Conservation (phyloP, 92 coral and sea anemone genomes). For the Virgularia gustaviana region DNA sequence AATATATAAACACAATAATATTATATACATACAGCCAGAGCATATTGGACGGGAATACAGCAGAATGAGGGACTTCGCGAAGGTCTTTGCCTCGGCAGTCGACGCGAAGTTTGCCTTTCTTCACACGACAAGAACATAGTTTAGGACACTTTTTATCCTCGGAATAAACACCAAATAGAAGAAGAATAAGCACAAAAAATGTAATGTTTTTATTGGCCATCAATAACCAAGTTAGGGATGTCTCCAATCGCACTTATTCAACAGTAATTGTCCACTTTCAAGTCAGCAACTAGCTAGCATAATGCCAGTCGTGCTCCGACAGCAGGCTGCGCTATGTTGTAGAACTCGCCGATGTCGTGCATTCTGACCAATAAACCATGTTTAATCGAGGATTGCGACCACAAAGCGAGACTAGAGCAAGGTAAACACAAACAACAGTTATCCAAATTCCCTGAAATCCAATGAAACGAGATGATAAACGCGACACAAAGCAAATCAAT, state of each 20-base stretch:
- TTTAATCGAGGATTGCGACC: too few relatives aligned
- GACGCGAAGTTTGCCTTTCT: not conserved
- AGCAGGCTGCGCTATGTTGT: too few relatives aligned
- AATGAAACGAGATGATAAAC: not conserved
- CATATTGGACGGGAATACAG: conserved; percentile 12
- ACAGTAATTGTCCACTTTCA: too few relatives aligned
- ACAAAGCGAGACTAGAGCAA: too few relatives aligned
- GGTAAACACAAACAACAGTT: not conserved
- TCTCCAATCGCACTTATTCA: too few relatives aligned
- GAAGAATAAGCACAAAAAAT: not conserved
- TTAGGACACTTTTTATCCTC: not conserved
- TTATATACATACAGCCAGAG: conserved; percentile 18
- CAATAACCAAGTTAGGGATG: too few relatives aligned
- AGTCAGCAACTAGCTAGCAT: too few relatives aligned
- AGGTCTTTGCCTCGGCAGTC: conserved; percentile 17
- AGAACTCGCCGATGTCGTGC: too few relatives aligned
- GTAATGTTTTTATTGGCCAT: conserved; percentile 7
- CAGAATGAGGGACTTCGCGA: not conserved
- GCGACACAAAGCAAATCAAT: not conserved
- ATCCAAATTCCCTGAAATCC: not conserved
- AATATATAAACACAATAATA: too few relatives aligned
- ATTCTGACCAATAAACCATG: too few relatives aligned
- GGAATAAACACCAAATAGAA: not conserved
- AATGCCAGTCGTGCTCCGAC: too few relatives aligned
- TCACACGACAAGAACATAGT: not conserved